Base-by-base conservation (phyloP, 2,888 invertebrate species). In the Lucinisca nassula region DNA sequence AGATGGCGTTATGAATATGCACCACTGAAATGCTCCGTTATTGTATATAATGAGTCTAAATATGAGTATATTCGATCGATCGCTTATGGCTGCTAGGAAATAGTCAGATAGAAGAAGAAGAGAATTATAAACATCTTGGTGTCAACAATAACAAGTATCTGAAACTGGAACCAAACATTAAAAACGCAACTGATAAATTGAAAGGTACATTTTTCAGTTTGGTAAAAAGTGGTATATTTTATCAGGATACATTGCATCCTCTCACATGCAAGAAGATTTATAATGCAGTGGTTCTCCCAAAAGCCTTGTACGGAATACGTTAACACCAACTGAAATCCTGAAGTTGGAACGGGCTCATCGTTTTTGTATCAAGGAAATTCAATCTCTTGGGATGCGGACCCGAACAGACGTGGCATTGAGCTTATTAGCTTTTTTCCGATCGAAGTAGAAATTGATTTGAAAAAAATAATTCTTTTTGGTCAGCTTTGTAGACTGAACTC, bases 391-490 rank as follows among this genome's bases (percentile, higher is more conserved):
- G 0, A 21, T 3, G 27, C 67, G 27, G 1, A 51, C 72, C 32
- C 61, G 45, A 30, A 51, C 67, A 2, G 49, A 67, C 21, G 24
- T 79, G 14, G 32, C 37, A n/a, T 37, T 24, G 35, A 4, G 45
- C n/a, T 8, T n/a, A 8, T 21, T 2, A 24, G 27, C 14, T n/a
- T 24, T 58, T 14, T 30, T n/a, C 27, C 40, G 8, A 2, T 79
- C 6, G 24, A 12, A 35, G 10, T 1, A 38, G 38, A 67, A 27
- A 67, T 79, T 8, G 67, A 79, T 24, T 40, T 55, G 12, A 21
- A 45, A 4, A 79, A 79, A 67, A 72, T 84, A 21, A 61, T 67
- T 32, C 82, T 82, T 17, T 49, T 84, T 45, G 87, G 79, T 17
- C 55, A 76, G 49, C 37, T 83, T 21, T 83, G 83, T 77, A 35